Conservation (phyloP, 2,113 vertebrate species). For the Halcyon malimbica region DNA sequence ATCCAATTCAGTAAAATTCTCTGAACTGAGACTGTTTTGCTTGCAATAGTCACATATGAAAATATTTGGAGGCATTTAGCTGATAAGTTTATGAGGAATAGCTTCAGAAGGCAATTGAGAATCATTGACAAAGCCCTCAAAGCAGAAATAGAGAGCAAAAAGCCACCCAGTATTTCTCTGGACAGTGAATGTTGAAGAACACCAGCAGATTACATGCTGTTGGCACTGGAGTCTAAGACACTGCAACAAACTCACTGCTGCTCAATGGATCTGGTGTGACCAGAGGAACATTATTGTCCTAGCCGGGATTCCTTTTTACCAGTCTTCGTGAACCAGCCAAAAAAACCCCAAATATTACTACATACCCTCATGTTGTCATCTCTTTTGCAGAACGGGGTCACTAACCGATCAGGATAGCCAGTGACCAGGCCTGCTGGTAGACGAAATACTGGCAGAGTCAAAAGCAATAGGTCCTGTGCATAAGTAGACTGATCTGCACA, state of each 20-base stretch:
- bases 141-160: neutral
- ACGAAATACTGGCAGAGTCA: neutral
- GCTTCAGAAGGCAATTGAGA: neutral
- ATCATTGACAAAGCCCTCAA: neutral
- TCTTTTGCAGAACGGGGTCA: neutral
- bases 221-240: neutral
- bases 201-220: neutral
- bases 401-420: neutral
- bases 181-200: neutral
- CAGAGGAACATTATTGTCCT: neutral
- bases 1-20: constrained; percentile 34
- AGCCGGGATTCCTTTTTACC: neutral
- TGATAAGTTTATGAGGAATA: neutral
- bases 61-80: neutral
- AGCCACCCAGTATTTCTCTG: neutral
- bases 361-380: neutral
- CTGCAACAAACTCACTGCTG: neutral
- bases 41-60: neutral
- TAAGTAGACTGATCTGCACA: accelerated
- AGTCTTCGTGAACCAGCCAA: neutral
- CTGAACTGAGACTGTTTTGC: constrained; percentile 24
- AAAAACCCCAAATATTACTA: neutral
- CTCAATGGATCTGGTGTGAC: neutral
- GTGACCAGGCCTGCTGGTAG: neutral
- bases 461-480: neutral